Evolutionary conservation across 2,797 vertebrate species (phyloP).

Genomic region (Menidia menidia): DNA sequence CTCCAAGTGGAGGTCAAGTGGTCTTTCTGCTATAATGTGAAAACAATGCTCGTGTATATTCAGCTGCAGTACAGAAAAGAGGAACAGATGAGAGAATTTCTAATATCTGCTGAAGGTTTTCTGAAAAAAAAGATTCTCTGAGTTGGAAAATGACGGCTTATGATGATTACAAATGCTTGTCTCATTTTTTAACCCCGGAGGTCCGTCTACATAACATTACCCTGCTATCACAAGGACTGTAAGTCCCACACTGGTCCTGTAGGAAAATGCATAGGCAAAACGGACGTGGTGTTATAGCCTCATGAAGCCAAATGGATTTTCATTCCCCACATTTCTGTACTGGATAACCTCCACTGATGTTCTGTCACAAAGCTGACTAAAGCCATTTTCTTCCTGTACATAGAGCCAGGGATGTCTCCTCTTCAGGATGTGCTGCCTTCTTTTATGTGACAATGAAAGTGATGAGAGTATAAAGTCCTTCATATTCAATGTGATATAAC

Average conservation of each 20-base stretch:
- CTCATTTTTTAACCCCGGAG: conserved; percentile 1
- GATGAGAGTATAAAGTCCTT: conserved; percentile 48
- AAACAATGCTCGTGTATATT: conserved; percentile 9
- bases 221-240: neutral
- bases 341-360: conserved; percentile 20
- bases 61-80: conserved; percentile 9
- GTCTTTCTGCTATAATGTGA: conserved; percentile 38
- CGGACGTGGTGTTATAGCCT: conserved; percentile 2
- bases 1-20: neutral
- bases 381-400: conserved; percentile 79
- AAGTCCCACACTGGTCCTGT: neutral
- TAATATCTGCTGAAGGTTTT: conserved; percentile 22
- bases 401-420: conserved; percentile 62
- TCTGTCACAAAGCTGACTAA: conserved; percentile 55
- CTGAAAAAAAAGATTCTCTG: conserved; percentile 2
- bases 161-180: conserved; percentile 14
- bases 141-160: conserved; percentile 11
- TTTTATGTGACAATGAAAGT: conserved; percentile 44
- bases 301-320: conserved; percentile 27
- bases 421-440: conserved; percentile 56
- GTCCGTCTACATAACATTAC: conserved; percentile 19
- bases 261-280: conserved; percentile 22
- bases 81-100: conserved; percentile 24
- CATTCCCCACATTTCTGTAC: conserved; percentile 20
- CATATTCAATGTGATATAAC: conserved; percentile 56